Base-by-base conservation (phyloP, 2,888 invertebrate species). In the Salpingus planirostris region DNA sequence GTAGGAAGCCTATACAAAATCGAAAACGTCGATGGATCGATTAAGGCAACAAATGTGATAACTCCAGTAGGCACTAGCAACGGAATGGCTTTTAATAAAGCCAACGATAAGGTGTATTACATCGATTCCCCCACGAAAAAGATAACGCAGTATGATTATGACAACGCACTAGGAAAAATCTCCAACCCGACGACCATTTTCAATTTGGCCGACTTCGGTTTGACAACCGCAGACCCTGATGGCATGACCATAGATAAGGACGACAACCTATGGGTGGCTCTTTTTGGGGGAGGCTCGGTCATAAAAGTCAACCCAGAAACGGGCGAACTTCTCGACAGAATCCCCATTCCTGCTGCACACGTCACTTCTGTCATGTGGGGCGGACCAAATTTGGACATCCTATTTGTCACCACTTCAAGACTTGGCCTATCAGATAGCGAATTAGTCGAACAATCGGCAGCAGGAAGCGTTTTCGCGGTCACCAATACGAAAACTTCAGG, bases 231-330 rank as follows among this genome's bases (percentile, higher is more conserved):
- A 11, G 24, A 28, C 23, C 46, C 46, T 6, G 46, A 46, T 21
- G 46, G 45, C 4, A 84, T 87, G 83, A 81, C 85, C 0, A 81
- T 84, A 30, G 87, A 88, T 49, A 65, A 64, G 2, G 73, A 80
- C 31, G 84, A 75, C 15, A 81, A 84, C 54, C 64, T 87, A 11
- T 87, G 86, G 86, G 70, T 87, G 3, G 78, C 79, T 1, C 62
- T 76, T 31, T 75, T 62, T 50, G 66, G 67, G 35, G 82, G 78
- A 5, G 70, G 73, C 40, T 70, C 73, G 59, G 78, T 84, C 3
- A 41, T 72, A 6, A 58, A 69, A 15, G 56, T 74, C 1, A 55
- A 71, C 50, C 65, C 71, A 1, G 53, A 30, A 22, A 57, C 56
- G 2, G 62, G 66, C 6, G 51, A 61, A 39, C 42, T 74, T 24